These are phyloP conservation scores for Anarsia innoxiella DNA, from an alignment of 2,888 invertebrate species.

Conservation along the genomic window DNA sequence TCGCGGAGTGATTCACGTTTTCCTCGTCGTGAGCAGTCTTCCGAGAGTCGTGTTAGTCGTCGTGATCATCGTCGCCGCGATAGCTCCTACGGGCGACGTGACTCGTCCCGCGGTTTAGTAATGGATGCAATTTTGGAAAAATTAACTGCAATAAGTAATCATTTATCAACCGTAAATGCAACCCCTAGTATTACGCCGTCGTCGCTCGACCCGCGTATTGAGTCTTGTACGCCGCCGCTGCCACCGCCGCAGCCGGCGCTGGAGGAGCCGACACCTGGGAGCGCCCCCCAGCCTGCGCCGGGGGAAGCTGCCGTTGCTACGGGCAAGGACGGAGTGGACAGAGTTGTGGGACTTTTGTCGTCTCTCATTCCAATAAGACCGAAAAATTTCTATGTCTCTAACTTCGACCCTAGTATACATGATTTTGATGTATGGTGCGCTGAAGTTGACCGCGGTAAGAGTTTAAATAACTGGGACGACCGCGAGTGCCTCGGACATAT, in stretches of 20 bases:
- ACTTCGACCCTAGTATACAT: conserved; percentile 13
- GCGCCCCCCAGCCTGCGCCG: too few relatives aligned
- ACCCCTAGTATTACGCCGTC: too few relatives aligned
- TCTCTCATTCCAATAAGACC: background rate
- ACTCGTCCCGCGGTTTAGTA: background rate
- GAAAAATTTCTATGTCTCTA: conserved; percentile 5
- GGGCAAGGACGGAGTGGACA: background rate
- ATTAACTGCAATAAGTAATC: background rate
- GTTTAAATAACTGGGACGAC: too few relatives aligned
- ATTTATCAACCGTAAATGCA: too few relatives aligned
- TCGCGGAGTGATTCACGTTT: too few relatives aligned
- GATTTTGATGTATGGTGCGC: too few relatives aligned
- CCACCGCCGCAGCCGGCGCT: background rate
- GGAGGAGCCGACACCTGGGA: background rate
- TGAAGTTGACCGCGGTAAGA: conserved; percentile 15
- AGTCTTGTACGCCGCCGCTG: background rate
- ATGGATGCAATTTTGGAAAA: background rate
- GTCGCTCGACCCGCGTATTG: background rate
- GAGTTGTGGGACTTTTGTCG: background rate
- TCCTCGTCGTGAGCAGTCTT: too few relatives aligned
- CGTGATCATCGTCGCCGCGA: too few relatives aligned
- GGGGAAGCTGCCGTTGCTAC: background rate
- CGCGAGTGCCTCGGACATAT: conserved; percentile 1
- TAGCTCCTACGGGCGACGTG: background rate
- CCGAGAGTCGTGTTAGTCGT: too few relatives aligned